Evolutionary conservation across 2,113 vertebrate species (phyloP).

Genomic region (Melanostigma gelatinosum): DNA sequence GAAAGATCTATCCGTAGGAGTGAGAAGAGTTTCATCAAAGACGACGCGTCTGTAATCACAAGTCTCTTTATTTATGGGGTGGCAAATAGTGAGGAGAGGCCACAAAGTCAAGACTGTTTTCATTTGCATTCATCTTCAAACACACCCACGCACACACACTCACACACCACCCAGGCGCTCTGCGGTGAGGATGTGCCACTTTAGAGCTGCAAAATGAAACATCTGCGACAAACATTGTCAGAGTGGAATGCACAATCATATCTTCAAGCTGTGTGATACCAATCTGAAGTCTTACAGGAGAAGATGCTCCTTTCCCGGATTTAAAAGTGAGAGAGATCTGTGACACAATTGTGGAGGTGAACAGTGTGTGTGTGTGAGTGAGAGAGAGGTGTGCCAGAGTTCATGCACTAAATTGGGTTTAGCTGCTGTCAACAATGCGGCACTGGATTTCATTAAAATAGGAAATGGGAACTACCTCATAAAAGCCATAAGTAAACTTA

Average conservation of each 20-base stretch:
- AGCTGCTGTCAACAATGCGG: conserved; percentile 17
- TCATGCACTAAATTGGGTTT: conserved; percentile 39
- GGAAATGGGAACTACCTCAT: not conserved
- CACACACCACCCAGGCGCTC: conserved; percentile 8
- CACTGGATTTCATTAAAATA: conserved; percentile 4
- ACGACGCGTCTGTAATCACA: conserved; percentile 13
- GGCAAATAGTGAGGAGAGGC: not conserved
- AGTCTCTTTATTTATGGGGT: conserved; percentile 37
- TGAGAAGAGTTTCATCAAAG: conserved; percentile 37
- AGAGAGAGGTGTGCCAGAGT: conserved; percentile 18
- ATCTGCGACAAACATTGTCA: conserved; percentile 47
- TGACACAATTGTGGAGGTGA: conserved; percentile 17
- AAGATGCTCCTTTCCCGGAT: conserved; percentile 25
- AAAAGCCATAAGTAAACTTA: not conserved
- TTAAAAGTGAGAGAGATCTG: conserved; percentile 30
- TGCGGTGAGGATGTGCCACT: conserved; percentile 14
- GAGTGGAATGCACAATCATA: conserved; percentile 12
- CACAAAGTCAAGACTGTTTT: conserved; percentile 36
- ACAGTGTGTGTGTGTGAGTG: not conserved
- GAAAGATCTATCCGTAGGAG: not conserved
- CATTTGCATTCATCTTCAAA: conserved; percentile 51
- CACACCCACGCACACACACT: not conserved
- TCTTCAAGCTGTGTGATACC: conserved; percentile 1
- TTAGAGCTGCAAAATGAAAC: conserved; percentile 37
- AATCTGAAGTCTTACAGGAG: not conserved